Conservation (phyloP, 2,888 invertebrate genomes). For the Thelaira solivaga region DNA sequence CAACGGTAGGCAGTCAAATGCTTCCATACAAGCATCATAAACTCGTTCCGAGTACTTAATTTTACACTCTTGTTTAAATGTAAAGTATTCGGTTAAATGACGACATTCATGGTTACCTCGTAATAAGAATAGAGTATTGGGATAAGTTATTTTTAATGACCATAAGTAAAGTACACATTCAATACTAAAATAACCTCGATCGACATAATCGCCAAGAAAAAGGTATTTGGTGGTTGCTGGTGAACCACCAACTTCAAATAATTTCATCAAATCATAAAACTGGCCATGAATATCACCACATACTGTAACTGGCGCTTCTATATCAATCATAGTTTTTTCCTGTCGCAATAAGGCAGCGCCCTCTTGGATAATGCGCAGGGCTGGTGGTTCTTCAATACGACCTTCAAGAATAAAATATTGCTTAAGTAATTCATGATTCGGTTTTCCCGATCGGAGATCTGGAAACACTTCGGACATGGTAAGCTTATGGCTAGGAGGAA, state of each 20-base stretch:
- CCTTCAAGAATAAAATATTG: conserved; percentile 99
- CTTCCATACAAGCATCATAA: conserved; percentile 99
- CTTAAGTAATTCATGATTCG: conserved; percentile 96
- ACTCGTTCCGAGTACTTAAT: conserved; percentile 99
- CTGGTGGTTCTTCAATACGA: conserved; percentile 97
- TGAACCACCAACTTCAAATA: conserved; percentile 96
- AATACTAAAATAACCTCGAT: conserved; percentile 90
- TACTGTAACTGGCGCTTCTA: conserved; percentile 99
- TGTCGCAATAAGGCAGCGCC: conserved; percentile 89
- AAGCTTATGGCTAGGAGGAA: conserved; percentile 97
- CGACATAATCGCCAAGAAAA: conserved; percentile 99
- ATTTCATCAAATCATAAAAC: conserved; percentile 99
- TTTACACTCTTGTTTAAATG: conserved; percentile 99
- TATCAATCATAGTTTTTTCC: conserved; percentile 99
- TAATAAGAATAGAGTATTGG: conserved; percentile 98
- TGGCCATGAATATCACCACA: conserved; percentile 99
- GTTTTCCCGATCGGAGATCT: conserved; percentile 93
- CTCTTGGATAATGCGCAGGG: conserved; percentile 97
- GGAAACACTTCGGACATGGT: conserved; percentile 94
- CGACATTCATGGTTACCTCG: conserved; percentile 99
- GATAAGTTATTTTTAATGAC: conserved; percentile 98
- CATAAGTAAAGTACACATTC: conserved; percentile 98
- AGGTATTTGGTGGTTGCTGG: conserved; percentile 98
- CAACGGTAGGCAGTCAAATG: conserved; percentile 98
- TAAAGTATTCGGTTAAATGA: conserved; percentile 99